Percentiles rank a stretch among this genome's conserved stretches.
These are phyloP conservation scores for Pyrocoelia pectoralis DNA, from an alignment of 2,888 invertebrate species.

Conservation along the genomic window DNA sequence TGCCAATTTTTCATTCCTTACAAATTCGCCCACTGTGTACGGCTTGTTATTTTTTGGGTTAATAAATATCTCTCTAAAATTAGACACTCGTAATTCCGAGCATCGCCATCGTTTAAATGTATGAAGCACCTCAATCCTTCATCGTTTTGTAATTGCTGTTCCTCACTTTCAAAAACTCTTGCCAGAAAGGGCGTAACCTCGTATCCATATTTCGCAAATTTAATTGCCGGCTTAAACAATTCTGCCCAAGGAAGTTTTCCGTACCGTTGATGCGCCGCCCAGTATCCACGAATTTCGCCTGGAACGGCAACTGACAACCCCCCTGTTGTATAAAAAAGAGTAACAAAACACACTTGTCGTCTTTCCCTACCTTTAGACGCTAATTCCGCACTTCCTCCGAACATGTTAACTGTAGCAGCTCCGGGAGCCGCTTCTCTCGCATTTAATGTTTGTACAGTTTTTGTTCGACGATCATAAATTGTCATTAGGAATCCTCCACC, in stretches of 20 bases:
- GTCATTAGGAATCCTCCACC: slow-evolving; percentile 88
- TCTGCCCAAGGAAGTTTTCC: slow-evolving; percentile 79
- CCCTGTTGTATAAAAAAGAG: slow-evolving; percentile 55
- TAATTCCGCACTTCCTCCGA: slow-evolving; percentile 41
- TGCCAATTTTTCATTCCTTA: slow-evolving; percentile 62
- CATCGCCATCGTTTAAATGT: too few species aligned
- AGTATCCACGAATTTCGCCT: slow-evolving; percentile 85
- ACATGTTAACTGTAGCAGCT: slow-evolving; percentile 73
- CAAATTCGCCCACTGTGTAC: slow-evolving; percentile 56
- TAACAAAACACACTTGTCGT: not conserved
- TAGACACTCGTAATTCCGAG: too few species aligned
- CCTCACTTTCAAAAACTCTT: slow-evolving; percentile 63
- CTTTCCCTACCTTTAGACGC: slow-evolving; percentile 9
- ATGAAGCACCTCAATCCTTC: slow-evolving; percentile 30
- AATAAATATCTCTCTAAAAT: slow-evolving; percentile 52
- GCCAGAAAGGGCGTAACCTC: slow-evolving; percentile 71
- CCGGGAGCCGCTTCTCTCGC: slow-evolving; percentile 79
- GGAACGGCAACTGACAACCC: slow-evolving; percentile 82
- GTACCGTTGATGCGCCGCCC: slow-evolving; percentile 74
- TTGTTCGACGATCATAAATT: slow-evolving; percentile 71
- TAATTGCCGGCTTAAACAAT: slow-evolving; percentile 78
- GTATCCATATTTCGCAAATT: slow-evolving; percentile 74
- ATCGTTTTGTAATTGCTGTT: slow-evolving; percentile 46
- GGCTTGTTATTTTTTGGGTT: slow-evolving; percentile 57
- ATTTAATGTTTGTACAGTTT: slow-evolving; percentile 69